phyloP scores from a whole-genome alignment of 2,888 invertebrate genomes.

The Hydrotaea diabolus region DNA sequence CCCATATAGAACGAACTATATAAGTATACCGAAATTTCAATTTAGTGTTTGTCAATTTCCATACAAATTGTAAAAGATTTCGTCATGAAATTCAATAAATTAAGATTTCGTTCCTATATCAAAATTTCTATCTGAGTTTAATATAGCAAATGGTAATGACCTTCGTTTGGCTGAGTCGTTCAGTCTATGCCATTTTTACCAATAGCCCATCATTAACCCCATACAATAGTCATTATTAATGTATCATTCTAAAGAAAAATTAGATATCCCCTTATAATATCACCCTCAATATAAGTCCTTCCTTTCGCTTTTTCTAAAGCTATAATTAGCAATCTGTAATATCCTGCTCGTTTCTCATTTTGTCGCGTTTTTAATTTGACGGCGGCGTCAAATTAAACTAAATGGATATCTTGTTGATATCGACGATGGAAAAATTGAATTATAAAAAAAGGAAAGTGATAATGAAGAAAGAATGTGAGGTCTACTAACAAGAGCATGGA shows the following conservation, averaged over 20 bases:
- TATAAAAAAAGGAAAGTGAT: neutral
- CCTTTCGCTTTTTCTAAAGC: slow-evolving; percentile 1
- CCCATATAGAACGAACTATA: no score
- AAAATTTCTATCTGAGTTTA: no score
- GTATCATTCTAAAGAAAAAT: neutral
- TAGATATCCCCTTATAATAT: neutral
- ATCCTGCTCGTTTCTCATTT: neutral
- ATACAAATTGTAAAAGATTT: no score
- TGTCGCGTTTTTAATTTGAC: slow-evolving; percentile 15
- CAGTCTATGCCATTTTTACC: no score
- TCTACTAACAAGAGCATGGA: neutral
- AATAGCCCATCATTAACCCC: neutral
- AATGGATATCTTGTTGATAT: slow-evolving; percentile 33
- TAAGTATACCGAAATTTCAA: no score
- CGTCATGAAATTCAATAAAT: no score
- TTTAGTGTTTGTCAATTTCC: no score
- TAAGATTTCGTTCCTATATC: no score
- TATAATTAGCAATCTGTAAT: neutral
- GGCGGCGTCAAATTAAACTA: slow-evolving; percentile 11
- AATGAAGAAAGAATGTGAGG: neutral
- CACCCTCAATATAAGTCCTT: neutral
- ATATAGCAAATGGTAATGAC: no score
- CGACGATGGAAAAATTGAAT: neutral
- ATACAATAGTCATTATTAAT: neutral
- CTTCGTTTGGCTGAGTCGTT: no score